Conservation (phyloP, 2,113 vertebrate species). For the Chloropsis hardwickii region DNA sequence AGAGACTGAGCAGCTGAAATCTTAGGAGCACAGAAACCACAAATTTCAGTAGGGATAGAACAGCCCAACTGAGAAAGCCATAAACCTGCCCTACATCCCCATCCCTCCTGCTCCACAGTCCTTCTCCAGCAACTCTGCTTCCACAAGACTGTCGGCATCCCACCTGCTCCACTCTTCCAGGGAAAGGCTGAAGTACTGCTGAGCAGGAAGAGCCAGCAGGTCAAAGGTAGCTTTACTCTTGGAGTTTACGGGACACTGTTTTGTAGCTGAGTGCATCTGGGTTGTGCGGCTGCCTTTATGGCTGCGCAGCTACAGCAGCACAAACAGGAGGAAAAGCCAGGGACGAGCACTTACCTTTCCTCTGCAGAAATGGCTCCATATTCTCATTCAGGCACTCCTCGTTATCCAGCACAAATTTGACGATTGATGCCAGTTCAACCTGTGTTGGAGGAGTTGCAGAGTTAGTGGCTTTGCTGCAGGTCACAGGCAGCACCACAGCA, state of each 20-base stretch:
- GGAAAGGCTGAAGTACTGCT: background rate
- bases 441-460: background rate
- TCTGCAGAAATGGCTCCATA: slow-evolving; percentile 79
- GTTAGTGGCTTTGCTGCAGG: background rate
- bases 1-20: background rate
- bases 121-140: background rate
- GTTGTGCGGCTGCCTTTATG: background rate
- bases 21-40: background rate
- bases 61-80: background rate
- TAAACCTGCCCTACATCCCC: background rate
- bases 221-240: background rate
- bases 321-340: background rate
- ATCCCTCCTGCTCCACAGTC: background rate
- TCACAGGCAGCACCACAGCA: background rate
- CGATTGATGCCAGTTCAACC: slow-evolving; percentile 81
- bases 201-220: background rate
- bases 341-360: slow-evolving; percentile 65
- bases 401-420: slow-evolving; percentile 80
- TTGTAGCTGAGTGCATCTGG: background rate
- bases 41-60: background rate
- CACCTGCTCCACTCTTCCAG: background rate
- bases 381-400: slow-evolving; percentile 78
- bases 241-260: background rate
- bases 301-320: background rate
- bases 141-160: background rate